phyloP scores from a whole-genome alignment of 2,888 invertebrate genomes.

The Cecidostiba fungosa region DNA sequence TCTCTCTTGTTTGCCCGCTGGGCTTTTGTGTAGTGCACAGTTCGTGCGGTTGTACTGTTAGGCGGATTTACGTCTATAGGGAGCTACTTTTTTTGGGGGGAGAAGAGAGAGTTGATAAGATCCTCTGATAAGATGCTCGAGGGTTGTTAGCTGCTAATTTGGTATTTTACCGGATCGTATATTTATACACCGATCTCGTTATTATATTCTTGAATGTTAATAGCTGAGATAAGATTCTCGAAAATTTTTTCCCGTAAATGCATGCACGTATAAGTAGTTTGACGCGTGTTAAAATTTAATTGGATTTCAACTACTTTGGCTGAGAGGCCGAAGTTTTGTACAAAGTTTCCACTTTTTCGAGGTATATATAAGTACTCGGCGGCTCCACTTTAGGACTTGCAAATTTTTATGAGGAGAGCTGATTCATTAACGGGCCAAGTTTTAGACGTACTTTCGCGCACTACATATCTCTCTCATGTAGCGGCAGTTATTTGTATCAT shows the following conservation, averaged over 20 bases:
- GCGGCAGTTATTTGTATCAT: neutral
- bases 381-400: conserved; percentile 31
- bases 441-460: neutral
- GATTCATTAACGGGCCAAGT: conserved; percentile 42
- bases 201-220: too few relatives aligned
- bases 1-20: neutral
- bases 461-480: too few relatives aligned
- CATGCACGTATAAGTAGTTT: neutral
- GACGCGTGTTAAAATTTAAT: conserved; percentile 29
- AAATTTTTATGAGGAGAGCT: conserved; percentile 48
- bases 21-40: neutral
- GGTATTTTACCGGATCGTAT: too few relatives aligned
- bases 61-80: neutral
- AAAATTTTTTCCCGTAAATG: neutral
- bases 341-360: conserved; percentile 13
- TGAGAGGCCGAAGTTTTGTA: neutral
- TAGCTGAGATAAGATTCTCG: neutral
- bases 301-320: conserved; percentile 35
- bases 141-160: too few relatives aligned
- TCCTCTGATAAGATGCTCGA: neutral
- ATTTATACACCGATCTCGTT: too few relatives aligned
- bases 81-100: neutral
- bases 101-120: neutral
- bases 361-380: neutral
- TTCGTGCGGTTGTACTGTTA: neutral